These are phyloP conservation scores for Actinernus sp. DNA, from an alignment of 92 coral and sea anemone genomes.

Conservation along the genomic window DNA sequence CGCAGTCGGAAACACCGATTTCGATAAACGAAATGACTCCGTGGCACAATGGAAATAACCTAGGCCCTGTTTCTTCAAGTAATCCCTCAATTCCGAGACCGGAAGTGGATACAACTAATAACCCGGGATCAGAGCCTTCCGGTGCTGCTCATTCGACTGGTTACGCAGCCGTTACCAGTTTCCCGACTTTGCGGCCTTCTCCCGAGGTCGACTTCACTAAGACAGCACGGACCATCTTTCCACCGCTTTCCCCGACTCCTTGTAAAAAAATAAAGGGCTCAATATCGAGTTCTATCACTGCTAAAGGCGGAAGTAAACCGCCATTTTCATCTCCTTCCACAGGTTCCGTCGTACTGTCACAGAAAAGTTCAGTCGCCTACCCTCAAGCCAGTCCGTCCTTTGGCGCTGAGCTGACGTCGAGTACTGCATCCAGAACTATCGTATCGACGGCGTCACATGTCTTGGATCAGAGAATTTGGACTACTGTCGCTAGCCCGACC, in stretches of 20 bases:
- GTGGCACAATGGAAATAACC: slow-evolving; percentile 4
- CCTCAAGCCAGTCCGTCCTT: slow-evolving; percentile 37
- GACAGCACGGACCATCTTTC: slow-evolving; percentile 8
- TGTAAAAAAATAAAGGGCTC: slow-evolving; percentile 35
- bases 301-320: slow-evolving; percentile 35
- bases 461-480: slow-evolving; percentile 7
- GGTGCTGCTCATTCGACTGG: neutral
- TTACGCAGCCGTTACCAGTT: neutral
- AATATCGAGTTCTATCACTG: neutral
- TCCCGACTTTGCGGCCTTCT: slow-evolving; percentile 21
- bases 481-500: slow-evolving; percentile 17
- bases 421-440: slow-evolving; percentile 17
- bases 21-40: slow-evolving; percentile 28
- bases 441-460: slow-evolving; percentile 6
- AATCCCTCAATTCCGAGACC: neutral
- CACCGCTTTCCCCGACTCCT: slow-evolving; percentile 41
- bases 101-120: slow-evolving; percentile 1
- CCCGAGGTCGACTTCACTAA: slow-evolving; percentile 8
- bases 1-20: slow-evolving; percentile 5
- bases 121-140: too few species aligned
- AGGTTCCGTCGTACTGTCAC: slow-evolving; percentile 17
- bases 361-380: neutral
- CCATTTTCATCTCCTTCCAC: slow-evolving; percentile 32
- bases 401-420: slow-evolving; percentile 10
- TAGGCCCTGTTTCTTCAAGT: neutral